Evolutionary conservation across 2,888 invertebrate genomes (phyloP).

Genomic region (Ctenicera cuprea): DNA sequence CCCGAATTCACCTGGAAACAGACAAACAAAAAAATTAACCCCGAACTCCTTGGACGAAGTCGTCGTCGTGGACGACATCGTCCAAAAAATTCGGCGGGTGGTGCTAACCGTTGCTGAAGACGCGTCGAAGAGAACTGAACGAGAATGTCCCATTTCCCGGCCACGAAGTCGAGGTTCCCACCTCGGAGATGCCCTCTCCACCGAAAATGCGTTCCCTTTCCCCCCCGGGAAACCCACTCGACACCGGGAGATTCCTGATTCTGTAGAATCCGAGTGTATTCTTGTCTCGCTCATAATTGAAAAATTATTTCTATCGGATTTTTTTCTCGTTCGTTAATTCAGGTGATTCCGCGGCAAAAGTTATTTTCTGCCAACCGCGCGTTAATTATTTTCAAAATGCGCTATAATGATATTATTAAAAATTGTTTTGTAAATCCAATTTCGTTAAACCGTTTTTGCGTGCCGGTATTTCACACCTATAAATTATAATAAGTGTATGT

Average conservation of each 20-base stretch:
- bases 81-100: constrained; percentile 4
- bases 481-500: constrained; percentile 16
- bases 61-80: constrained; percentile 3
- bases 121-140: constrained; percentile 48
- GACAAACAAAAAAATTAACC: constrained; percentile 26
- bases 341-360: constrained; percentile 20
- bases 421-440: neutral
- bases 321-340: constrained; percentile 24
- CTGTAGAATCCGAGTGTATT: constrained; percentile 26
- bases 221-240: constrained; percentile 50
- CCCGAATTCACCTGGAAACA: constrained; percentile 78
- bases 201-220: constrained; percentile 8
- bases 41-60: constrained; percentile 1
- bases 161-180: constrained; percentile 58
- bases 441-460: neutral
- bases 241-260: constrained; percentile 47
- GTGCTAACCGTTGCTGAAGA: constrained; percentile 42
- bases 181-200: constrained; percentile 59
- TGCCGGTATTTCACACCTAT: neutral
- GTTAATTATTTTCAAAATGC: constrained; percentile 18
- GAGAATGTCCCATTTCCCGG: constrained; percentile 52
- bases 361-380: constrained; percentile 20
- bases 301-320: constrained; percentile 23
- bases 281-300: constrained; percentile 13
- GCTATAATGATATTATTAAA: neutral